A percentile compares a stretch with the other conserved stretches of the same genome.
phyloP scores from a whole-genome alignment of 2,888 invertebrate genomes.

The Mesoligia furuncula region DNA sequence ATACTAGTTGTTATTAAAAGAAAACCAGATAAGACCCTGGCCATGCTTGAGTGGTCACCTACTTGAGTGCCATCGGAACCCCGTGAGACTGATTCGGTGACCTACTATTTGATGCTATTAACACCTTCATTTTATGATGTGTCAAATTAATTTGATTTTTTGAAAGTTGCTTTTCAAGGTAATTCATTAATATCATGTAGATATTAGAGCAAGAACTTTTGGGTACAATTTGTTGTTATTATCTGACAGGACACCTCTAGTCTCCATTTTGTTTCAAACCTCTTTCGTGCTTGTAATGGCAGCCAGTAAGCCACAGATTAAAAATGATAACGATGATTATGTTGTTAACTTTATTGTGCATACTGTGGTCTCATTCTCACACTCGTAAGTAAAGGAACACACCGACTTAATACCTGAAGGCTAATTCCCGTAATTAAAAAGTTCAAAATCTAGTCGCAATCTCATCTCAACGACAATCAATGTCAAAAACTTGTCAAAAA shows the following conservation, averaged over 20 bases:
- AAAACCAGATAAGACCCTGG: conserved; percentile 32
- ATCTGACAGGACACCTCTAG: background rate
- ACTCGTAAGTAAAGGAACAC: too few relatives aligned
- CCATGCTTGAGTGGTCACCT: conserved; percentile 37
- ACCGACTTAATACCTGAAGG: too few relatives aligned
- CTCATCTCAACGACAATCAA: too few relatives aligned
- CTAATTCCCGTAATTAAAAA: too few relatives aligned
- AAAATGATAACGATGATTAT: background rate
- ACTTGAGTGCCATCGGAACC: conserved; percentile 49
- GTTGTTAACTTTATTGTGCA: background rate
- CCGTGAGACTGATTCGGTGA: conserved; percentile 58
- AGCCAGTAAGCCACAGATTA: background rate
- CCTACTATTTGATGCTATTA: conserved; percentile 33
- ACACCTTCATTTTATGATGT: conserved; percentile 29
- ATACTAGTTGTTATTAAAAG: conserved; percentile 25
- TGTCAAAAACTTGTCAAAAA: too few relatives aligned
- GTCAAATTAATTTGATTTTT: conserved; percentile 30
- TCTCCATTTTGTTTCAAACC: background rate
- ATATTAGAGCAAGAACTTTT: background rate
- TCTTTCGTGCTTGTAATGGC: background rate
- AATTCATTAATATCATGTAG: background rate
- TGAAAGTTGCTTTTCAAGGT: conserved; percentile 42
- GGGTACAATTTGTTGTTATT: background rate
- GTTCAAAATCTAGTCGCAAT: too few relatives aligned
- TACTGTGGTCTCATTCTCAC: background rate